These are phyloP conservation scores for Bambusicola thoracicus DNA, from an alignment of 2,113 vertebrate species.

Conservation along the genomic window DNA sequence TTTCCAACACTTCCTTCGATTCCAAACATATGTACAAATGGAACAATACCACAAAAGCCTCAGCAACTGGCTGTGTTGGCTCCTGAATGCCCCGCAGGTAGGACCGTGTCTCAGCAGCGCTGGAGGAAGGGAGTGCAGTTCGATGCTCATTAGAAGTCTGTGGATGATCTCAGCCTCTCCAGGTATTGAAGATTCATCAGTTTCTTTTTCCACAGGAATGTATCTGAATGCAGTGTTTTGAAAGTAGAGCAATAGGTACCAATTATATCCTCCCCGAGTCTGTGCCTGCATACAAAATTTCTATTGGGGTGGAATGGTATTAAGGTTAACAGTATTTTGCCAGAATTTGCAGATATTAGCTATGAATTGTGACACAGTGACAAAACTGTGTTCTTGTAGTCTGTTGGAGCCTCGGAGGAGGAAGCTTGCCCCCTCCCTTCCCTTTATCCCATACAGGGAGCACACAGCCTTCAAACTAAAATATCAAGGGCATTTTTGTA, in stretches of 20 bases:
- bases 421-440: background rate
- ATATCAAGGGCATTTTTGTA: background rate
- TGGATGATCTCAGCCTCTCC: background rate
- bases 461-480: background rate
- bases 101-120: background rate
- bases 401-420: background rate
- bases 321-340: background rate
- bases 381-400: accelerated
- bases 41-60: background rate
- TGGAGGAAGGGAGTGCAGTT: background rate
- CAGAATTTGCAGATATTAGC: background rate
- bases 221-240: background rate
- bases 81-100: background rate
- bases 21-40: background rate
- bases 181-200: conserved; percentile 9
- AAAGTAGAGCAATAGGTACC: conserved; percentile 44
- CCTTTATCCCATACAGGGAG: background rate
- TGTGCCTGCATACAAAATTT: background rate
- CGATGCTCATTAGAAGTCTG: conserved; percentile 2
- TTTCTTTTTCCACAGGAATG: background rate
- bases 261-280: background rate
- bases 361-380: background rate
- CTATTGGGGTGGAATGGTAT: background rate
- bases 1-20: background rate
- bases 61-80: background rate